These are phyloP conservation scores for Uropsilus gracilis DNA, from an alignment of 2,113 vertebrate genomes.

Conservation along the genomic window DNA sequence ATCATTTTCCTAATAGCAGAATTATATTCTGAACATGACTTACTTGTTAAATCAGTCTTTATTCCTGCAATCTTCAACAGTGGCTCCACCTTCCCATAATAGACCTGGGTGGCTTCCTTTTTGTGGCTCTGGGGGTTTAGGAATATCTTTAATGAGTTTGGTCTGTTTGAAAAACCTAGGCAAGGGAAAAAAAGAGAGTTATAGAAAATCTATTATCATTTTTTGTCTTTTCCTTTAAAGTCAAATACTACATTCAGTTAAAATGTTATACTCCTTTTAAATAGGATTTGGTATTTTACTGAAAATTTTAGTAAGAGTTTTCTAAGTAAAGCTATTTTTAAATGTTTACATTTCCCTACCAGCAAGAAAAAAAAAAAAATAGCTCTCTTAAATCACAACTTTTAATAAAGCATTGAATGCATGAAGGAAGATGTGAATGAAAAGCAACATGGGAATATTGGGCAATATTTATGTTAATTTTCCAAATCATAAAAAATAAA, in stretches of 20 bases:
- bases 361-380: neutral
- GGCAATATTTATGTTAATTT: neutral
- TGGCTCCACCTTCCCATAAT: constrained; percentile 93
- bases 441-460: neutral
- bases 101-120: constrained; percentile 92
- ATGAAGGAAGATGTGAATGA: neutral
- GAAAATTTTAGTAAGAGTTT: neutral
- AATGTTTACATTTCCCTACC: neutral
- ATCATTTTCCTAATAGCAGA: constrained; percentile 27
- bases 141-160: constrained; percentile 93
- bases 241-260: neutral
- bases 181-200: constrained; percentile 57
- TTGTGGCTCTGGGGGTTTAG: constrained; percentile 97
- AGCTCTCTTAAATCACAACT: neutral
- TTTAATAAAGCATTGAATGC: neutral
- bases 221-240: constrained; percentile 35
- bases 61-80: constrained; percentile 95
- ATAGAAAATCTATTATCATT: neutral
- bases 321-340: neutral
- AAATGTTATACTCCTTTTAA: neutral
- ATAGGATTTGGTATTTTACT: constrained; percentile 6
- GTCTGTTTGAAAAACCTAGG: constrained; percentile 91
- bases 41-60: constrained; percentile 94
- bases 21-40: constrained; percentile 72
- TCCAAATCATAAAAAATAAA: neutral